phyloP scores from a whole-genome alignment of 2,888 invertebrate species.

The Pseudococcus viburni region DNA sequence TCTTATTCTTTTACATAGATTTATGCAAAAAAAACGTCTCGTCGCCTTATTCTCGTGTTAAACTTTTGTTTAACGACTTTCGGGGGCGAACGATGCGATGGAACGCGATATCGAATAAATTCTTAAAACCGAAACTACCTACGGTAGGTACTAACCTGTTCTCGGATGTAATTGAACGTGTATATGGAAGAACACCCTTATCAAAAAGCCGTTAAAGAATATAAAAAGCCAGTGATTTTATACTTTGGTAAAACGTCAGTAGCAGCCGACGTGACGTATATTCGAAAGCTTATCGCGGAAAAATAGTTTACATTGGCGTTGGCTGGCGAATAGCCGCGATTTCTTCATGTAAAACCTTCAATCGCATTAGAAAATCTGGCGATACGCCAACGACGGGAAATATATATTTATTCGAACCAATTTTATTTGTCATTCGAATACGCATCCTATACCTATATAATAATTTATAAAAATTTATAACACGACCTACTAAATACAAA shows the following conservation, averaged over 20 bases:
- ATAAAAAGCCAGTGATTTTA: conserved; percentile 20
- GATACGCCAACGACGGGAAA: conserved; percentile 7
- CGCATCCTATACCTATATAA: conserved; percentile 36
- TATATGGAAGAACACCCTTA: conserved; percentile 4
- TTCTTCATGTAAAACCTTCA: conserved; percentile 48
- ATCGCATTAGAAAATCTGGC: conserved; percentile 46
- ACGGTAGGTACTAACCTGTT: background rate
- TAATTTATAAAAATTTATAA: conserved; percentile 39
- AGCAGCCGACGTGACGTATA: conserved; percentile 38
- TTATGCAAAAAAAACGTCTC: background rate
- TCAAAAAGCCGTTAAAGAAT: conserved; percentile 34
- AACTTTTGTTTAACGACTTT: conserved; percentile 15
- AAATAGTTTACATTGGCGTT: conserved; percentile 30
- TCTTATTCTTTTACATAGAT: background rate
- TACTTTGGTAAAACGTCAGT: conserved; percentile 30
- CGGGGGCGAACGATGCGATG: background rate
- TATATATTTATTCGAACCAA: conserved; percentile 41
- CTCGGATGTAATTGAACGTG: conserved; percentile 7
- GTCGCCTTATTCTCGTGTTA: conserved; percentile 1
- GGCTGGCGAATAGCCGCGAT: conserved; percentile 21
- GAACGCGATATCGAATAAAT: conserved; percentile 10
- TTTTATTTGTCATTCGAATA: conserved; percentile 44
- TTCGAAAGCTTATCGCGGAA: conserved; percentile 34
- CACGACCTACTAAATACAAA: conserved; percentile 31
- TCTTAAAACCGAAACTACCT: background rate